These are phyloP conservation scores for Chloropsis cyanopogon DNA, from an alignment of 2,113 vertebrate genomes.

Conservation along the genomic window DNA sequence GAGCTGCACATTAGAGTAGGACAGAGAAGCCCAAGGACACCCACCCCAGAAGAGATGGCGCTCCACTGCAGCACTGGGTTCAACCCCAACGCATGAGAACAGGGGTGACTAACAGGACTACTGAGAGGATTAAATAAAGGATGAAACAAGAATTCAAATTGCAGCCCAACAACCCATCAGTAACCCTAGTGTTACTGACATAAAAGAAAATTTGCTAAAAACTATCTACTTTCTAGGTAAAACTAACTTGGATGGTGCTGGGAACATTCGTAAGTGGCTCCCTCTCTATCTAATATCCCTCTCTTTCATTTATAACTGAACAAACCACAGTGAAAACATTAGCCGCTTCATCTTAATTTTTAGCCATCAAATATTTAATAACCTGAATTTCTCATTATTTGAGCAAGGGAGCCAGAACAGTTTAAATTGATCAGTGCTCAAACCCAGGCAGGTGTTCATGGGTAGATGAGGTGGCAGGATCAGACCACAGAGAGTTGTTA, in stretches of 20 bases:
- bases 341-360: not conserved
- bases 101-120: not conserved
- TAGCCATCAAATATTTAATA: not conserved
- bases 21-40: not conserved
- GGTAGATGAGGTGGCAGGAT: not conserved
- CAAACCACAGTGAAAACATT: not conserved
- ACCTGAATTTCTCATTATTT: not conserved
- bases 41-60: not conserved
- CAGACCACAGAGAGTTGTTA: not conserved
- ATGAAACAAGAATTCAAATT: not conserved
- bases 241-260: not conserved
- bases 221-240: not conserved
- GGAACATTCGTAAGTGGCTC: not conserved
- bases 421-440: not conserved
- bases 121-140: not conserved
- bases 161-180: not conserved
- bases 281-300: not conserved
- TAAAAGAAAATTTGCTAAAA: not conserved
- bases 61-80: not conserved
- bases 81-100: rapidly evolving
- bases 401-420: not conserved
- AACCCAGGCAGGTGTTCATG: not conserved
- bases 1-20: not conserved
- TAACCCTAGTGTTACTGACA: not conserved
- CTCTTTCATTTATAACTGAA: not conserved